phyloP scores from a whole-genome alignment of 2,888 invertebrate genomes.

The Meloe dianella region DNA sequence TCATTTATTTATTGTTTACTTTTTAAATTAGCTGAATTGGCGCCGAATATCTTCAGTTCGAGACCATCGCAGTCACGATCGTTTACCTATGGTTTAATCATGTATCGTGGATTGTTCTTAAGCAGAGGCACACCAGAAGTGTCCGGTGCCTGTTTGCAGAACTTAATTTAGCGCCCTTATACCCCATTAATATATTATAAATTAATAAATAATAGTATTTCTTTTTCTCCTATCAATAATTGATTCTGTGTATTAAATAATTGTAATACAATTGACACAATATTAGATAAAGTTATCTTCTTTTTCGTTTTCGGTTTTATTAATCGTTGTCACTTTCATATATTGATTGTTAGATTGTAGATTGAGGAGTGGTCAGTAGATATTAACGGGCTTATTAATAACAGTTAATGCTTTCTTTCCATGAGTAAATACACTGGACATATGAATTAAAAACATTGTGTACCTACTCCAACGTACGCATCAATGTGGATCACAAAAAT shows the following conservation, averaged over 20 bases:
- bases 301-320: not conserved
- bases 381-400: not conserved
- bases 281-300: not conserved
- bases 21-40: not conserved
- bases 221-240: conserved; percentile 51
- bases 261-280: no score
- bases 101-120: conserved; percentile 49
- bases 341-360: not conserved
- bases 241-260: no score
- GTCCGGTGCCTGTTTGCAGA: conserved; percentile 51
- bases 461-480: no score
- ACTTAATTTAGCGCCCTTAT: no score
- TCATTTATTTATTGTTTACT: not conserved
- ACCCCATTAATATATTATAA: conserved; percentile 54
- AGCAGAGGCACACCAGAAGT: no score
- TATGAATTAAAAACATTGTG: no score
- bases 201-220: no score
- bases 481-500: no score
- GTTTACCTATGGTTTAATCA: conserved; percentile 42
- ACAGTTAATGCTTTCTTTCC: not conserved
- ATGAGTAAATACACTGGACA: no score
- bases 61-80: conserved; percentile 50
- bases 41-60: conserved; percentile 14
- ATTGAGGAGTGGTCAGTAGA: not conserved
- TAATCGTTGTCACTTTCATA: conserved; percentile 4